Percentiles rank a stretch among this genome's conserved stretches.
phyloP scores from a whole-genome alignment of 1,140 invertebrate species.

The Hycleus cichorii region DNA sequence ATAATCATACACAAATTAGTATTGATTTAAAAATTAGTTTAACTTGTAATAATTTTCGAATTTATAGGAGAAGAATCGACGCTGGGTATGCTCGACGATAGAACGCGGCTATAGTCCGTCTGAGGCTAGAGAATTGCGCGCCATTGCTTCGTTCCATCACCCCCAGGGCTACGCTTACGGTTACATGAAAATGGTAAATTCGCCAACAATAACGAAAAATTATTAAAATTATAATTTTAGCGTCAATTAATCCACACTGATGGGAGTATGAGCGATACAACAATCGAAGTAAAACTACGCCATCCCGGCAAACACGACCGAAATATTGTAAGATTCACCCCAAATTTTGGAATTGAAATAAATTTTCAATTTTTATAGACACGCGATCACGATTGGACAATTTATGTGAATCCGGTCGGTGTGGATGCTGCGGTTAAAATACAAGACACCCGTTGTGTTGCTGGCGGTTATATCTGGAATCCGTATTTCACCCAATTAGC shows the following conservation, averaged over 20 bases:
- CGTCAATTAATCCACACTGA: constrained; percentile 82
- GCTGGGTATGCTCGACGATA: constrained; percentile 79
- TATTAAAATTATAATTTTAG: constrained; percentile 41
- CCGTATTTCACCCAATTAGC: constrained; percentile 85
- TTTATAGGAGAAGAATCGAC: constrained; percentile 31
- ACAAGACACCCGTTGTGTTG: constrained; percentile 73
- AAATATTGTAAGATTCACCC: constrained; percentile 56
- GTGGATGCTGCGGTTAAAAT: constrained; percentile 81
- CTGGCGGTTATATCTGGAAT: constrained; percentile 88
- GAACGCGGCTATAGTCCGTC: constrained; percentile 79
- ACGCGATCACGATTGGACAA: constrained; percentile 80
- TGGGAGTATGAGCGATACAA: constrained; percentile 79
- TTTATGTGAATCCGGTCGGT: constrained; percentile 89
- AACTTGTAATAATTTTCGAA: no score
- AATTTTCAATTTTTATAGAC: constrained; percentile 51
- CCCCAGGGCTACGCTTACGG: constrained; percentile 78
- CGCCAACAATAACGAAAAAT: not conserved
- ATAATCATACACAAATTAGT: constrained; percentile 78
- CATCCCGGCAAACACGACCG: constrained; percentile 76
- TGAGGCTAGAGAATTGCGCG: constrained; percentile 75
- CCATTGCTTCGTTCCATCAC: constrained; percentile 88
- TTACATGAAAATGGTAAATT: constrained; percentile 71
- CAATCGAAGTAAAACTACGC: constrained; percentile 78
- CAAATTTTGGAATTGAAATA: not conserved
- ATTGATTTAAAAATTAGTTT: no score